Evolutionary conservation across 2,888 invertebrate species (phyloP).

Genomic region (Apotomis capreana): DNA sequence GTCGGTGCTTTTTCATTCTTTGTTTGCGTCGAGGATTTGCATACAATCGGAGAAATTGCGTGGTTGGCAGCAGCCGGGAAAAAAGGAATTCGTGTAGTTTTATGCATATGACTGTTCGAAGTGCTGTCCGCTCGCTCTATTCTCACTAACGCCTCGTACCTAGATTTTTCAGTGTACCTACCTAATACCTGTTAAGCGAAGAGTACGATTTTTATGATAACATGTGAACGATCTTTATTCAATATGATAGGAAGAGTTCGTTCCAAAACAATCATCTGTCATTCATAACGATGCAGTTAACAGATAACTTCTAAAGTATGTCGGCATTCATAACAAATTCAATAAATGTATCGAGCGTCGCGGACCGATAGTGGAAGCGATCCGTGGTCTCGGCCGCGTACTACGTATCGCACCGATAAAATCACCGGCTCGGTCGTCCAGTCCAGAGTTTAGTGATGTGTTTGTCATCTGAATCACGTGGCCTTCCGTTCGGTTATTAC

Average conservation of each 20-base stretch:
- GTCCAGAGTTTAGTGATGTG: conserved; percentile 64
- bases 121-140: conserved; percentile 55
- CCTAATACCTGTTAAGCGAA: conserved; percentile 16
- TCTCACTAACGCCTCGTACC: conserved; percentile 48
- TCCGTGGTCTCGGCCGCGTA: conserved; percentile 42
- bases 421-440: conserved; percentile 62
- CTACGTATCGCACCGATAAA: conserved; percentile 55
- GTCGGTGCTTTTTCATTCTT: conserved; percentile 77
- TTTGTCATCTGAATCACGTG: conserved; percentile 81
- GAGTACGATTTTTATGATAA: conserved; percentile 19
- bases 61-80: conserved; percentile 65
- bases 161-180: conserved; percentile 37
- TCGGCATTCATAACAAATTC: conserved; percentile 8
- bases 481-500: conserved; percentile 73
- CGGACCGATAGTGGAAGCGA: conserved; percentile 41
- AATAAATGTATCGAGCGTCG: conserved; percentile 36
- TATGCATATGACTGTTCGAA: conserved; percentile 65
- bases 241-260: conserved; percentile 23
- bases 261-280: conserved; percentile 32
- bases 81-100: conserved; percentile 71
- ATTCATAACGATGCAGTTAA: conserved; percentile 30
- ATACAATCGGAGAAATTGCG: conserved; percentile 81
- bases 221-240: conserved; percentile 20
- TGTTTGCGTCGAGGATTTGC: conserved; percentile 79
- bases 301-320: conserved; percentile 26